Evolutionary conservation across 2,888 invertebrate species (phyloP).

Genomic region (Calliphora vomitoria): DNA sequence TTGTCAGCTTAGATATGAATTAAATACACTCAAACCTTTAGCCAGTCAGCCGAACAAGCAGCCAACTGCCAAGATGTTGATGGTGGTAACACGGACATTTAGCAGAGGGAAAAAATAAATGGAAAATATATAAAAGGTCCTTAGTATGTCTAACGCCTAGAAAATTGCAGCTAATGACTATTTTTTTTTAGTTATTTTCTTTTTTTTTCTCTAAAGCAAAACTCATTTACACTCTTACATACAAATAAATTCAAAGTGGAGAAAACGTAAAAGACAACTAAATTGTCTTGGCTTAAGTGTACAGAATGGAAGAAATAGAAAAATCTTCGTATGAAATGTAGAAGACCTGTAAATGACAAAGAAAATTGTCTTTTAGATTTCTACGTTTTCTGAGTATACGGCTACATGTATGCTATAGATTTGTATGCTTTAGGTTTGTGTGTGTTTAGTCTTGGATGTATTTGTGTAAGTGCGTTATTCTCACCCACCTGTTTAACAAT

Average conservation of each 20-base stretch:
- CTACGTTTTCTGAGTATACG: background rate
- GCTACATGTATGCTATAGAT: slow-evolving; percentile 53
- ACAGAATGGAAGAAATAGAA: slow-evolving; percentile 22
- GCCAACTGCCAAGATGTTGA: slow-evolving; percentile 36
- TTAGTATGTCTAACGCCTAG: slow-evolving; percentile 75
- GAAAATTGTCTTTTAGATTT: slow-evolving; percentile 61
- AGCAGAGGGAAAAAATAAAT: slow-evolving; percentile 17
- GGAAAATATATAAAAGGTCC: slow-evolving; percentile 58
- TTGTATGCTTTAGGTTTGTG: slow-evolving; percentile 10
- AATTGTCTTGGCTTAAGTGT: slow-evolving; percentile 67
- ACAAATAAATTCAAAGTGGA: slow-evolving; percentile 38
- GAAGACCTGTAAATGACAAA: slow-evolving; percentile 71
- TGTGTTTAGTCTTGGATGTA: background rate
- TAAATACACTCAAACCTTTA: slow-evolving; percentile 71
- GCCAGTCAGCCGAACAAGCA: slow-evolving; percentile 7
- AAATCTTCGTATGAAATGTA: slow-evolving; percentile 50
- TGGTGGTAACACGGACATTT: slow-evolving; percentile 50
- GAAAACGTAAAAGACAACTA: slow-evolving; percentile 58
- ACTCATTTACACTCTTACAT: slow-evolving; percentile 46
- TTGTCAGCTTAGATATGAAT: slow-evolving; percentile 78
- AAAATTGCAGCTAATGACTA: slow-evolving; percentile 74
- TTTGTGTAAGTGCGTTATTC: slow-evolving; percentile 12
- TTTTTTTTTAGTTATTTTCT: background rate
- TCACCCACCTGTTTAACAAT: slow-evolving; percentile 74
- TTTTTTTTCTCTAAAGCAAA: slow-evolving; percentile 29